phyloP scores from a whole-genome alignment of 2,888 invertebrate genomes.

The Nemoura dubitans region DNA sequence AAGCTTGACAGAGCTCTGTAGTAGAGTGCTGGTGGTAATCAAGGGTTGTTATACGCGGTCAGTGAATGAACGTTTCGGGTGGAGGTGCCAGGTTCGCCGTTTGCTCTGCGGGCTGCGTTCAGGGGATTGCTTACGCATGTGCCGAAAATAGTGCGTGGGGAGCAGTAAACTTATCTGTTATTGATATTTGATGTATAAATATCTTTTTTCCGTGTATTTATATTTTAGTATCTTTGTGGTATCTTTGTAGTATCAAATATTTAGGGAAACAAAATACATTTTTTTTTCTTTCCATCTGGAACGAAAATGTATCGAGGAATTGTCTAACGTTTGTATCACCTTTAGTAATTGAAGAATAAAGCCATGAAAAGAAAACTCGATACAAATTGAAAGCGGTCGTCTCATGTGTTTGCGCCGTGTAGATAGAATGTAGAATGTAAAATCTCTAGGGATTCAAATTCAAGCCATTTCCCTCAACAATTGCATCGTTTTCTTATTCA shows the following conservation, averaged over 20 bases:
- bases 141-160: not conserved
- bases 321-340: no score
- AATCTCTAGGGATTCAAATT: not conserved
- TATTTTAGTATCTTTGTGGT: not conserved
- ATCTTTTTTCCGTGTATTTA: not conserved
- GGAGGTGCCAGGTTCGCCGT: not conserved
- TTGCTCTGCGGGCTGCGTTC: not conserved
- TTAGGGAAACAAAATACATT: no score
- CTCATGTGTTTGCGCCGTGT: not conserved
- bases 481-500: constrained; percentile 7
- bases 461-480: not conserved
- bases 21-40: not conserved
- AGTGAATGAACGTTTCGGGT: not conserved
- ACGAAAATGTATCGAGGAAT: no score
- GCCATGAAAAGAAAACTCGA: not conserved
- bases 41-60: not conserved
- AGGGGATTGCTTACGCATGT: not conserved
- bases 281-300: no score
- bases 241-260: no score
- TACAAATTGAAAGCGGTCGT: not conserved
- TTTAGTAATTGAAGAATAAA: not conserved
- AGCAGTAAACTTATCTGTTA: not conserved
- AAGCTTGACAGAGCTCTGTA: no score
- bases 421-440: not conserved
- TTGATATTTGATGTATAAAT: not conserved